Base-by-base conservation (phyloP, 2,113 vertebrate species). In the Elephantulus edwardii region DNA sequence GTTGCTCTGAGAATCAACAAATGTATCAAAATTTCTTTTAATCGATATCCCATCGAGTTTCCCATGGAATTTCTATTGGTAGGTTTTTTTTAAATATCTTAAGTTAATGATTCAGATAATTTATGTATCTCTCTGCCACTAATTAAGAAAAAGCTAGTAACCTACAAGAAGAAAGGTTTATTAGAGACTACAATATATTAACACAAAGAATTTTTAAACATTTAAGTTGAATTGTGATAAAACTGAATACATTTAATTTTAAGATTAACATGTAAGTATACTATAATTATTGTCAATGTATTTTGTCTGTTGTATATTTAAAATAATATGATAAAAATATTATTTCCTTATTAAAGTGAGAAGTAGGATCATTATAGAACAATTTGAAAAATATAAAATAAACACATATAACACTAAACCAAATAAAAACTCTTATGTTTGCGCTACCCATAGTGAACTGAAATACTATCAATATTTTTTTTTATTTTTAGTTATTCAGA, bases 51-150 rank as follows among this genome's bases (percentile, higher is more conserved):
- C 64, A 82, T 97, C 6, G 93, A 96, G 46, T 97, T 97, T 94
- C 97, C 97, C n/a, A 96, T 97, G 96, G 97, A 97, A 68, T 84
- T 97, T n/a, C 24, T 97, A 52, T 94, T 97, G 97, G 97, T 97
- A 95, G 72, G 97, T 96, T 56, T 88, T 94, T 91, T 82, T n/a
- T n/a, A 42, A 30, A 79, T 83, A 64, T 22, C 50, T 16, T 16
- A 2, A 77, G 82, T 70, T 83, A 77, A 46, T 28, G 20, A n/a
- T 79, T 89, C 52, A 50, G 33, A 74, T 68, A 0, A 70, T 74
- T 6, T 44, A 58, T 68, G 28, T 26, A 56, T 56, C 56, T 58
- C 26, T 58, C 22, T 24, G 8, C 22, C 22, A 8, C 71, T 84
- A 91, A 44, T 13, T 54, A 64, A 71, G 17, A 50, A 54, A 86